Evolutionary conservation across 2,888 invertebrate species (phyloP).

Genomic region (Nomada flava): DNA sequence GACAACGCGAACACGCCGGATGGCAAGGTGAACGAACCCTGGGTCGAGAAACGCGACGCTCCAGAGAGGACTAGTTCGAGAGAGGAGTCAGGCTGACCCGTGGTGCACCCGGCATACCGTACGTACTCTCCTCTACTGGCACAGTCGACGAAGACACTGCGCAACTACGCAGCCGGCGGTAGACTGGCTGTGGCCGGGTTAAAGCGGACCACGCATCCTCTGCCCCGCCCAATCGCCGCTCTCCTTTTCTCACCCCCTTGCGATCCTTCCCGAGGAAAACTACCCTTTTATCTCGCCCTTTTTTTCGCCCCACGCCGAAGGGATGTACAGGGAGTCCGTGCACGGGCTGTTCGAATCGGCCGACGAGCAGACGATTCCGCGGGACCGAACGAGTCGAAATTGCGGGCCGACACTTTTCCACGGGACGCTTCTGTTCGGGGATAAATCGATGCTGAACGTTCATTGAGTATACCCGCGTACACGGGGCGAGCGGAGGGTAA

Average conservation of each 20-base stretch:
- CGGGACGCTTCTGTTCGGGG: too few species aligned
- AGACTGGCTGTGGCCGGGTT: slow-evolving; percentile 73
- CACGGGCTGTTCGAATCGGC: too few species aligned
- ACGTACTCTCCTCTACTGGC: slow-evolving; percentile 8
- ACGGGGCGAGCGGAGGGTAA: too few species aligned
- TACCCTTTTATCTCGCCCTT: slow-evolving; percentile 16
- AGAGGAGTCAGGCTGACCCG: slow-evolving; percentile 13
- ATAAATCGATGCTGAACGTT: too few species aligned
- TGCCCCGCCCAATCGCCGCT: slow-evolving; percentile 61
- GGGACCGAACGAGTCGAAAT: too few species aligned
- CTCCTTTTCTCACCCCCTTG: slow-evolving; percentile 14
- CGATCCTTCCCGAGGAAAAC: slow-evolving; percentile 37
- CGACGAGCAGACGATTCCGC: too few species aligned
- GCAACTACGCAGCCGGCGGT: slow-evolving; percentile 72
- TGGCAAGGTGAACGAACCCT: slow-evolving; percentile 35
- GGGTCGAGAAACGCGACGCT: slow-evolving; percentile 23
- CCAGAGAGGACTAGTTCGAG: not conserved
- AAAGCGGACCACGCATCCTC: slow-evolving; percentile 54
- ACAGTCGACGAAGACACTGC: slow-evolving; percentile 25
- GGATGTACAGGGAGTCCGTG: not conserved
- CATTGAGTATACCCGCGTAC: too few species aligned
- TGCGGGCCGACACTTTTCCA: too few species aligned
- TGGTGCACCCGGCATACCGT: slow-evolving; percentile 26
- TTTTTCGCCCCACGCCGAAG: too few species aligned
- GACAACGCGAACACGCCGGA: slow-evolving; percentile 21